Evolutionary conservation across 2,888 invertebrate genomes (phyloP), one percentile per base, ranked within the genome.

Genomic region (Eristalis tenax): DNA sequence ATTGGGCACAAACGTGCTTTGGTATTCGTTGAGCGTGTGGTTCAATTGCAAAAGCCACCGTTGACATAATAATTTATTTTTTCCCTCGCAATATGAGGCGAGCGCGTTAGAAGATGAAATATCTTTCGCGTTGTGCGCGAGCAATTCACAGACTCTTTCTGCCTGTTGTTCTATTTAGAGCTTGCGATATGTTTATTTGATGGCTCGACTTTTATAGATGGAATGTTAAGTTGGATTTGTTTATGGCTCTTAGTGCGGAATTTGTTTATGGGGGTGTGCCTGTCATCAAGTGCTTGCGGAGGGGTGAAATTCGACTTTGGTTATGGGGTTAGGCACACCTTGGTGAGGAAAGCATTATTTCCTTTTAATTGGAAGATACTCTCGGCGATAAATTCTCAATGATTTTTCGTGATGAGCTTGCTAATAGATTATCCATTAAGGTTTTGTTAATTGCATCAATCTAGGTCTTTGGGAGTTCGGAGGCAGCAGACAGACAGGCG

Each of bases 41-140:
- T 50, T 50, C 50, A 50, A 50, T 50, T 50, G 50, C 50, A 50
- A 50, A 50, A 50, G 50, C 18, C 18, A 18, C 18, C 18, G 50
- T 69, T 69, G 69, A 69, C 69, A 69, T 57, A 69, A 69, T 69
- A 69, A 69, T 57, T 69, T 69, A 69, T 50, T 69, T 69, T 69
- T 56, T 32, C 32, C 28, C 28, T 13, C 32, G 68, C 43, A 18
- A 18, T 32, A 32, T 65, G 11, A 38, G 65, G 65, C 38, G 64
- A 64, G 26, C 23, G 26, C 65, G 40, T 40, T 22, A 23, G 18
- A 13, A 40, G 40, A 65, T 40, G 65, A n/a, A 10, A 38, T 22
- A 38, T 38, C 22, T 35, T 64, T 18, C 11, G 32, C 15, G 23
- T n/a, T 43, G 43, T 43, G 43, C n/a, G 5, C 4, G 43, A n/a